Evolutionary conservation across 2,888 invertebrate genomes (phyloP), one percentile per base, ranked within the genome.

Genomic region (Salticus scenicus): DNA sequence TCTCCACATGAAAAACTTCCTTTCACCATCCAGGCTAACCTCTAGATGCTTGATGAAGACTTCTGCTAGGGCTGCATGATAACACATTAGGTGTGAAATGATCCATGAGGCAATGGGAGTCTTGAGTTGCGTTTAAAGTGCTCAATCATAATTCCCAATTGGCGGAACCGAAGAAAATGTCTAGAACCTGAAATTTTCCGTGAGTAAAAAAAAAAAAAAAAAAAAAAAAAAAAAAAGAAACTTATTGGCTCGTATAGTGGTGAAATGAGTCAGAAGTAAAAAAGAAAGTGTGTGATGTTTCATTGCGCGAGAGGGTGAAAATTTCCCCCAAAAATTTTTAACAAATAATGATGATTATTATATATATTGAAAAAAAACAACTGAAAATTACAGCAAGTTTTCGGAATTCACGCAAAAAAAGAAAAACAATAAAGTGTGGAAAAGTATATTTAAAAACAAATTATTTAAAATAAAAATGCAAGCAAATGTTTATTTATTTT

Each of bases 1-100:
- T 17, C 17, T 47, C 10, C 10, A 47, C 10, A 47, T 17, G 42
- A 17, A 47, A 47, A 47, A 17, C n/a, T 47, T 47, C 42, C 17
- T 14, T 47, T 47, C 17, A 47, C 42, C 42, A 47, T 47, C 7
- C 7, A 17, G 42, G 42, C 42, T 47, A 57, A 57, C 57, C 57
- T 57, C 57, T 57, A 24, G 24, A 57, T 17, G 24, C 1, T 57
- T 57, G 57, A 57, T 57, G 42, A 47, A 57, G 57, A 57, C 57
- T 57, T 57, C 57, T 24, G 5, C 5, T 1, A 12, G 4, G 5
- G 12, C 24, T 57, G 57, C 20, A 24, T 57, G 57, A 57, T 57
- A 24, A 24, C 57, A 57, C 57, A 57, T 57, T 57, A 57, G 57
- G 57, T 57, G 57, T n/a, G 57, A 57, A 57, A 57, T 57, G 57